Base-by-base conservation (phyloP, 2,888 invertebrate genomes). In the Himalopsyche anomala region DNA sequence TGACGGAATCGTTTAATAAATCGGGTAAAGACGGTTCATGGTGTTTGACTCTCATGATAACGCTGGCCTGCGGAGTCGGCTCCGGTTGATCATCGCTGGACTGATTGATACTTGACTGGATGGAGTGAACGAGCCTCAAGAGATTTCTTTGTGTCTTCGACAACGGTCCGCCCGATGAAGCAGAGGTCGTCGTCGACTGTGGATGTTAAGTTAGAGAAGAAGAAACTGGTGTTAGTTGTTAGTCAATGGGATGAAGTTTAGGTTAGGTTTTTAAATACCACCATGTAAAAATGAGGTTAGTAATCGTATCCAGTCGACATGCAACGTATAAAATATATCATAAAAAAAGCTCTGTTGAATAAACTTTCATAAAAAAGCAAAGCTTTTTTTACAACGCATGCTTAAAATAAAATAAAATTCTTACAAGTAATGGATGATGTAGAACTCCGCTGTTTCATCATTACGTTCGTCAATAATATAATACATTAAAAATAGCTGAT, bases 81-180 rank as follows among this genome's bases (percentile, higher is more conserved):
- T 56, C 90, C 85, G 82, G 91, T 91, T 19, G 91, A 80, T 91
- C 92, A 82, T 94, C 94, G 90, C 93, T 94, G 83, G 94, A 94
- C 85, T 93, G 91, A 87, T 92, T 92, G n/a, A 90, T 88, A 90
- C 93, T 94, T 89, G 93, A 94, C 90, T 94, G 94, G 91, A 94
- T 93, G 88, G 94, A 94, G 87, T 92, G 93, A 87, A 94, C 94
- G 89, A 94, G 90, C 90, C 94, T 94, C 91, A 94, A 92, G 89
- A 94, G 91, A 89, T 94, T 94, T 91, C 94, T 93, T 90, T 94
- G 94, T 90, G 93, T 94, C 91, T 93, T 92, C 90, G 94, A 94
- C 91, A 94, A 92, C 91, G 90, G 90, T 28, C 90, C 89, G 82
- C 90, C 90, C 5, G 94, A 93, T 89, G 94, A 93, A 86, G 92